phyloP scores from a whole-genome alignment of 2,888 invertebrate genomes.

The Meganola albula region DNA sequence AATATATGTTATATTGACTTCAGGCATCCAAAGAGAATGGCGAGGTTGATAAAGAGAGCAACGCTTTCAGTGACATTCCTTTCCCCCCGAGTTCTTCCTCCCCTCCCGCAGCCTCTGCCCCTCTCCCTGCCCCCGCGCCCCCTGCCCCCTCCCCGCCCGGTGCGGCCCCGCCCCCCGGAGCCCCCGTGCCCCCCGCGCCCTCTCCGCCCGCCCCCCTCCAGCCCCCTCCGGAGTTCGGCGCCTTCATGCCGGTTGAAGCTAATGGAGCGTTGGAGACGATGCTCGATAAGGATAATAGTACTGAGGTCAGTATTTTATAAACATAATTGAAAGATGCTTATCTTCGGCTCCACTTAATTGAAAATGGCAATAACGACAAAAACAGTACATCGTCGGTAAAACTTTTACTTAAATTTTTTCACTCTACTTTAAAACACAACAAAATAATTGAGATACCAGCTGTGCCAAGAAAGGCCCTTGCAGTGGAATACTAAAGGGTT shows the following conservation, averaged over 20 bases:
- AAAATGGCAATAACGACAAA: too few relatives aligned
- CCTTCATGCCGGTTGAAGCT: constrained; percentile 9
- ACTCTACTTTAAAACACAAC: too few relatives aligned
- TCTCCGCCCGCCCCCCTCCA: constrained; percentile 39
- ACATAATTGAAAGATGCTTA: too few relatives aligned
- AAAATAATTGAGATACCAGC: too few relatives aligned
- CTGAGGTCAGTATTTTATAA: neutral
- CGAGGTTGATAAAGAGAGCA: constrained; percentile 24
- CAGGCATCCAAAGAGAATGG: constrained; percentile 66
- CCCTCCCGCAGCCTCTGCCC: constrained; percentile 30
- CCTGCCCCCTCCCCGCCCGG: constrained; percentile 33
- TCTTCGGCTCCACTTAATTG: too few relatives aligned
- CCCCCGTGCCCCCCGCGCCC: neutral
- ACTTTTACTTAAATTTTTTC: too few relatives aligned
- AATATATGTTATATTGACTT: too few relatives aligned
- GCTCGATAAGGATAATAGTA: neutral
- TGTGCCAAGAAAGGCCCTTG: too few relatives aligned
- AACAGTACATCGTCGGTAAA: too few relatives aligned
- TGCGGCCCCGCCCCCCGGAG: constrained; percentile 8
- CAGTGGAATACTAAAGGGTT: too few relatives aligned
- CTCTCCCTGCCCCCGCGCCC: constrained; percentile 38
- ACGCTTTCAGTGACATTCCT: constrained; percentile 9
- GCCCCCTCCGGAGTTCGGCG: constrained; percentile 35
- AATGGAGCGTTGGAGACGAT: constrained; percentile 15
- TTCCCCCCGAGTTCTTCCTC: constrained; percentile 35